A percentile compares a stretch with the other conserved stretches of the same genome.
These are phyloP conservation scores for Girardinus metallicus DNA, from an alignment of 2,797 vertebrate species.

Conservation along the genomic window DNA sequence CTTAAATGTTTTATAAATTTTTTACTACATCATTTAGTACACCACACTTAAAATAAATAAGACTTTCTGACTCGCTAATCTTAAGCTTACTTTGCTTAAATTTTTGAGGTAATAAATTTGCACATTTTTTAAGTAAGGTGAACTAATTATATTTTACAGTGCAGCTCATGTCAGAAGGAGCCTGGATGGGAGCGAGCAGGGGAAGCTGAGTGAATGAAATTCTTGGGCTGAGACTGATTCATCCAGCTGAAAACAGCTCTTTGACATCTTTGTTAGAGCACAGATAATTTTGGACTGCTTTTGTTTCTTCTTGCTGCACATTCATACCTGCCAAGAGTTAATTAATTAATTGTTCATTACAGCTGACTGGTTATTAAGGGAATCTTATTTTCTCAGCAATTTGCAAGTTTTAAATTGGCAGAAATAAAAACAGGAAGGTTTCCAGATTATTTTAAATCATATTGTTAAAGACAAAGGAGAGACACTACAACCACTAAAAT, in stretches of 20 bases:
- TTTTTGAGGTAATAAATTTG: no score
- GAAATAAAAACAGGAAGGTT: neutral
- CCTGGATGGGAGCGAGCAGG: neutral
- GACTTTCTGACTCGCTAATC: no score
- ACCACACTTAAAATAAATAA: no score
- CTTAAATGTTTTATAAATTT: no score
- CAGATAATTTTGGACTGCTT: slow-evolving; percentile 7
- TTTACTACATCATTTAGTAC: no score
- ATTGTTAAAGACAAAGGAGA: neutral
- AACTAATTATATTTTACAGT: no score
- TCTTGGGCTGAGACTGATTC: neutral
- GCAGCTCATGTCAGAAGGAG: neutral
- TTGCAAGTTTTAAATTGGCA: neutral
- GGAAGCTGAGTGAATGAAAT: neutral
- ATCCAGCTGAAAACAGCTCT: neutral
- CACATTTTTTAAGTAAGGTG: no score
- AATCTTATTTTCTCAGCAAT: neutral
- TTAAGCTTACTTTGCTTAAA: no score
- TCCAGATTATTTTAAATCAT: neutral
- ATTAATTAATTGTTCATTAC: neutral
- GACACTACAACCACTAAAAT: no score
- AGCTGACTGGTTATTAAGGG: neutral
- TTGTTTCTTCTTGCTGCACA: neutral
- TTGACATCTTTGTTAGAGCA: neutral
- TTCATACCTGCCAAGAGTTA: neutral